phyloP scores from a whole-genome alignment of 2,113 vertebrate genomes.

The Labeo rohita region DNA sequence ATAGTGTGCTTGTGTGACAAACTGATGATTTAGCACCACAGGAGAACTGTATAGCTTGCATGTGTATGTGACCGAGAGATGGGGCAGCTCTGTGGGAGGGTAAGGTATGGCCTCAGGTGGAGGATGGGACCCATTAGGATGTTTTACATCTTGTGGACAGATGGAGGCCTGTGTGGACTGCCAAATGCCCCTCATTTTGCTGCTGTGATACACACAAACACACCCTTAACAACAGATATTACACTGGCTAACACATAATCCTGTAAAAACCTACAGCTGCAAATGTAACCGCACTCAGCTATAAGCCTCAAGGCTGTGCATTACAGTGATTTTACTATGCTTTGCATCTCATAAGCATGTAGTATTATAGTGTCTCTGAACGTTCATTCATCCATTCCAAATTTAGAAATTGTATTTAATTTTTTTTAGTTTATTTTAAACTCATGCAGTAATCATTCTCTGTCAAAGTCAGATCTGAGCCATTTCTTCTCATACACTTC shows the following conservation, averaged over 20 bases:
- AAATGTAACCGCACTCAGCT: neutral
- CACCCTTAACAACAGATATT: neutral
- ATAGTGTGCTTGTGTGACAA: conserved; percentile 3
- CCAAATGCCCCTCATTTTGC: conserved; percentile 47
- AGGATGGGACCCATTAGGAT: conserved; percentile 56
- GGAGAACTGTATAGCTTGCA: neutral
- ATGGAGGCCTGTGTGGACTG: conserved; percentile 49
- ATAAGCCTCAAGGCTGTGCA: neutral
- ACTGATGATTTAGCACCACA: conserved; percentile 11
- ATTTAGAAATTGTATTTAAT: neutral
- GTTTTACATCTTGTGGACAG: conserved; percentile 62
- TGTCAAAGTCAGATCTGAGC: neutral
- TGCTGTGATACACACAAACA: conserved; percentile 31
- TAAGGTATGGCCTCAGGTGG: conserved; percentile 56
- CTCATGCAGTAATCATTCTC: neutral
- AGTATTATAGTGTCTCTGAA: neutral
- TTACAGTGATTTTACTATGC: neutral
- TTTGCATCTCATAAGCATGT: neutral
- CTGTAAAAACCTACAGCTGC: neutral
- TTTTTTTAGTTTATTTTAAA: neutral
- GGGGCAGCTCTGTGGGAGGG: conserved; percentile 13
- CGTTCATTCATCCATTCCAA: neutral
- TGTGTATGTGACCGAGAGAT: conserved; percentile 23
- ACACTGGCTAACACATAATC: neutral
- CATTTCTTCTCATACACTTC: conserved; percentile 36